phyloP scores from a whole-genome alignment of 2,888 invertebrate genomes.

The Xanthorhoe spadicearia region DNA sequence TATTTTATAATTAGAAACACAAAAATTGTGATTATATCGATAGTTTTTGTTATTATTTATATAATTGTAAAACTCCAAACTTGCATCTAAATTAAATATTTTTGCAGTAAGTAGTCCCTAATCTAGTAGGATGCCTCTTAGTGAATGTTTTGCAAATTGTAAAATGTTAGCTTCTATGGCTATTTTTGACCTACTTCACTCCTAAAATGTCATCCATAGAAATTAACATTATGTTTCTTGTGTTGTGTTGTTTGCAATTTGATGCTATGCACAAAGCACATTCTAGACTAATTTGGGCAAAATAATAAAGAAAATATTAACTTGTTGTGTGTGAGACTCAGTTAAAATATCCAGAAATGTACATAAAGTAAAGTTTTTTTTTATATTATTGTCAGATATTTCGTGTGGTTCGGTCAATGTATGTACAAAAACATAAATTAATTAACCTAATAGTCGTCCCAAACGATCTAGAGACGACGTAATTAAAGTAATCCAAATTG shows the following conservation, averaged over 20 bases:
- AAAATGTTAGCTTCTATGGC: slow-evolving; percentile 6
- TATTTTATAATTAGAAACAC: too few species aligned
- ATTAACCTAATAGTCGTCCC: too few species aligned
- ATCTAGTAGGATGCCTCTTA: not conserved
- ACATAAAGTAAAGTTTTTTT: too few species aligned
- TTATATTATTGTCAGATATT: too few species aligned
- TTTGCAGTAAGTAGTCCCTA: not conserved
- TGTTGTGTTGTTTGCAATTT: not conserved
- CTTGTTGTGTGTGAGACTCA: too few species aligned
- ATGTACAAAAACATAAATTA: too few species aligned
- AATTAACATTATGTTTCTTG: not conserved
- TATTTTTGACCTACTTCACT: not conserved
- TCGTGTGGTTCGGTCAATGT: too few species aligned
- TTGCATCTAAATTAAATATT: not conserved
- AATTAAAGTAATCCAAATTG: too few species aligned
- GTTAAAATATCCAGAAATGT: too few species aligned
- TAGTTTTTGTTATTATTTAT: too few species aligned
- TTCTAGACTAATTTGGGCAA: not conserved
- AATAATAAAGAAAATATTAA: not conserved
- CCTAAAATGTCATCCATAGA: not conserved
- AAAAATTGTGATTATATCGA: too few species aligned
- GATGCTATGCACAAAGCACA: not conserved
- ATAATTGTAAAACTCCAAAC: not conserved
- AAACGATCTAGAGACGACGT: too few species aligned
- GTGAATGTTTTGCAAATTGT: not conserved